Conservation (phyloP, 2,113 vertebrate species). For the Gavialis gangeticus region DNA sequence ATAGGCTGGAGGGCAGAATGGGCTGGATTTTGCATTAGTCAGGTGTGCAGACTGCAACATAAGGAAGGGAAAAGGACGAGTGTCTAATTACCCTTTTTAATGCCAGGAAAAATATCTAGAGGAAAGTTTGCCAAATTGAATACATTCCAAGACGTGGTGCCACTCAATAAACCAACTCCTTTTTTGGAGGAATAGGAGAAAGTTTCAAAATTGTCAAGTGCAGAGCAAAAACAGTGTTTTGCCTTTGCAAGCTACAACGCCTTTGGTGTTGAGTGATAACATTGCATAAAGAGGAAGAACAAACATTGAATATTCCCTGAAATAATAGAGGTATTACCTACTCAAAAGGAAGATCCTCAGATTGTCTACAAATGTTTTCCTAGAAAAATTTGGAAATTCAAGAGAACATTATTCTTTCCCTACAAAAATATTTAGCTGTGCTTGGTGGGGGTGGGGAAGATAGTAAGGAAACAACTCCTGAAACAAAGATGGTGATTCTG, state of each 20-base stretch:
- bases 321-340: slow-evolving; percentile 18
- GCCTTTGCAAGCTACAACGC: neutral
- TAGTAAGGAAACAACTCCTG: slow-evolving; percentile 9
- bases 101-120: neutral
- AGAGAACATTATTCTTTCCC: slow-evolving; percentile 22
- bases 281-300: slow-evolving; percentile 30
- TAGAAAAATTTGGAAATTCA: slow-evolving; percentile 15
- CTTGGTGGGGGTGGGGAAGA: neutral
- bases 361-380: neutral
- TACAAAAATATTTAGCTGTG: neutral
- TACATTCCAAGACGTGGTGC: neutral
- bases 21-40: fast-evolving
- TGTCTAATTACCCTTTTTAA: neutral
- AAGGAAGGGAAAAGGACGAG: neutral
- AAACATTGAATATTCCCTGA: slow-evolving; percentile 1
- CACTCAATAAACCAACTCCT: neutral
- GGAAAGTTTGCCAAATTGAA: neutral
- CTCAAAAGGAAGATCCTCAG: neutral
- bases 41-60: neutral
- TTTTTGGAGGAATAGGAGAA: neutral
- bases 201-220: neutral
- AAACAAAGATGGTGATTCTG: slow-evolving; percentile 63
- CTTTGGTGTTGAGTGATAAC: neutral
- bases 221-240: neutral
- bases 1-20: neutral